A percentile compares a stretch with the other conserved stretches of the same genome.
Conservation (phyloP, 1,140 invertebrate genomes). For the Pseudobourletiella spinata region DNA sequence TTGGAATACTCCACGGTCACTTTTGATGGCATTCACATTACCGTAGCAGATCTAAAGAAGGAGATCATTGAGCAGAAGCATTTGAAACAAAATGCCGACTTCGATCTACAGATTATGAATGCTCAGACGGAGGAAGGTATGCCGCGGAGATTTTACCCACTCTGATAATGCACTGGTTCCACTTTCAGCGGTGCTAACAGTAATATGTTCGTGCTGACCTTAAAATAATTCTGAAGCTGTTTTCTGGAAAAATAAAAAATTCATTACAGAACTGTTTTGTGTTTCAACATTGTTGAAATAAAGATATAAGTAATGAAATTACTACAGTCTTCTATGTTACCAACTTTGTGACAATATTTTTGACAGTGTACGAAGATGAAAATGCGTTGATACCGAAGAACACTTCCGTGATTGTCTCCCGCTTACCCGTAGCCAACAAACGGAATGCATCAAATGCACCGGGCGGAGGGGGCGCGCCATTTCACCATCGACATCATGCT, state of each 20-base stretch:
- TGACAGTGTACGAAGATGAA: constrained; percentile 85
- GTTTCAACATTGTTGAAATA: no score
- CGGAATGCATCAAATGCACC: constrained; percentile 53
- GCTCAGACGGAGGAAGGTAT: constrained; percentile 94
- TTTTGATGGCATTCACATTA: constrained; percentile 94
- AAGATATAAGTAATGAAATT: no score
- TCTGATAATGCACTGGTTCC: background rate
- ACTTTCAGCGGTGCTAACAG: background rate
- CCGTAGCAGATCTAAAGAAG: constrained; percentile 86
- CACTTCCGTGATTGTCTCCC: constrained; percentile 87
- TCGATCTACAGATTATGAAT: constrained; percentile 93
- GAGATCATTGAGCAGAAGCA: constrained; percentile 91
- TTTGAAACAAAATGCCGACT: constrained; percentile 85
- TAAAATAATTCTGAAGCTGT: no score
- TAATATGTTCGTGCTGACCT: no score
- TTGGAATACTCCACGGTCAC: constrained; percentile 90
- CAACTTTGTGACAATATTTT: no score
- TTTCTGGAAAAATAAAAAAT: no score
- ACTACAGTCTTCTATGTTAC: no score
- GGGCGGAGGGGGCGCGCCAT: background rate
- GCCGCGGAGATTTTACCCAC: constrained; percentile 27
- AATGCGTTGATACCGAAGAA: constrained; percentile 89
- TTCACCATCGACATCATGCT: constrained; percentile 9
- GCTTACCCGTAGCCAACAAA: constrained; percentile 71
- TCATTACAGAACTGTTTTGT: no score